Conservation (phyloP, 2,888 invertebrate species). For the Pherbina coryleti region DNA sequence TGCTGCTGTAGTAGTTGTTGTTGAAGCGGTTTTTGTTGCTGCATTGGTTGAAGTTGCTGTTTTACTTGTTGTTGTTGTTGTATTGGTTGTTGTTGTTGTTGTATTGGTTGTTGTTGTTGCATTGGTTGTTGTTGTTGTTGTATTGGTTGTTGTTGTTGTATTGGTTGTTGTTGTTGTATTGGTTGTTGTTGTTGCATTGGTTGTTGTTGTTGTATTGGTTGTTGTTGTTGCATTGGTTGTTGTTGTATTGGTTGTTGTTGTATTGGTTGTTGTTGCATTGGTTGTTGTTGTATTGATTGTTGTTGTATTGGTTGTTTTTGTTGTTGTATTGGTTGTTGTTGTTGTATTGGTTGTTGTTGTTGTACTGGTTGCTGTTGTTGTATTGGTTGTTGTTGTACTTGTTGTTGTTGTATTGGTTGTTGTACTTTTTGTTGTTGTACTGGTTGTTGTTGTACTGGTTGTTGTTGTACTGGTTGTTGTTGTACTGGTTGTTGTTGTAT, state of each 20-base stretch:
- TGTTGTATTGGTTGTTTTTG: slow-evolving; percentile 39
- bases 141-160: slow-evolving; percentile 15
- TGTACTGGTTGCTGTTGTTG: slow-evolving; percentile 32
- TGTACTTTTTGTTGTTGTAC: slow-evolving; percentile 33
- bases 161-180: slow-evolving; percentile 19
- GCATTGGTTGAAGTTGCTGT: slow-evolving; percentile 39
- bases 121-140: slow-evolving; percentile 39
- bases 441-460: slow-evolving; percentile 38
- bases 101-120: slow-evolving; percentile 20
- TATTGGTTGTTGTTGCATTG: not conserved
- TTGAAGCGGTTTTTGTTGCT: slow-evolving; percentile 46
- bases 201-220: slow-evolving; percentile 20
- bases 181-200: slow-evolving; percentile 43
- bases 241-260: no score
- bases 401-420: slow-evolving; percentile 43
- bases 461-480: slow-evolving; percentile 15
- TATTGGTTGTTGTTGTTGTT: not conserved
- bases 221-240: not conserved
- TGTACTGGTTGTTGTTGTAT: slow-evolving; percentile 44
- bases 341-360: slow-evolving; percentile 39
- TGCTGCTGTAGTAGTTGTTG: slow-evolving; percentile 44
- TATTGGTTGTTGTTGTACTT: no score
- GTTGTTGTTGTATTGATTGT: slow-evolving; percentile 42
- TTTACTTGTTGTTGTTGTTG: slow-evolving; percentile 15
- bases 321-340: not conserved